Conservation (phyloP, 2,113 vertebrate species). For the Parus major region DNA sequence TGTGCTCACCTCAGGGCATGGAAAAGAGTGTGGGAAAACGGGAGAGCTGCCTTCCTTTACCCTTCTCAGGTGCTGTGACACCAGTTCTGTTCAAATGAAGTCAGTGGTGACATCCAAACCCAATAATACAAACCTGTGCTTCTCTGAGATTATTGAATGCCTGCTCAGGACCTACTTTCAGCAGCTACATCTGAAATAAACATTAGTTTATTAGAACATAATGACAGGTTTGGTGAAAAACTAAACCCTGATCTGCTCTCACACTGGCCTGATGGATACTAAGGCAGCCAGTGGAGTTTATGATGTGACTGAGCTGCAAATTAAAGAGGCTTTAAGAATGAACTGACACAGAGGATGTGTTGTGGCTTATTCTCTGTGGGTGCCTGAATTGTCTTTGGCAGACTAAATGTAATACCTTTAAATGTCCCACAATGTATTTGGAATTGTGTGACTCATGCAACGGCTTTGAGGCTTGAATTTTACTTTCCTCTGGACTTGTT, state of each 20-base stretch:
- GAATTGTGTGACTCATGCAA: neutral
- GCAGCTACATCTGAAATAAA: neutral
- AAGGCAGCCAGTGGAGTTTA: neutral
- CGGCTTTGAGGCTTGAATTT: neutral
- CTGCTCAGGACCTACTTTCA: neutral
- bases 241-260: neutral
- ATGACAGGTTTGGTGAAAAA: neutral
- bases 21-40: neutral
- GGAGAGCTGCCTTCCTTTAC: neutral
- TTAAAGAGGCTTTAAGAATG: neutral
- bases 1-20: neutral
- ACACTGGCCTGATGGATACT: neutral
- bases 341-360: neutral
- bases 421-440: neutral
- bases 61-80: neutral
- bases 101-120: neutral
- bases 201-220: neutral
- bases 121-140: neutral
- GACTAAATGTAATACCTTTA: neutral
- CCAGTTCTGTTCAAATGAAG: neutral
- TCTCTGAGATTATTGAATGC: neutral
- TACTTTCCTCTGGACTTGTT: neutral
- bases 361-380: neutral
- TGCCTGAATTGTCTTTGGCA: neutral
- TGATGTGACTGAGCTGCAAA: constrained; percentile 4